phyloP scores from a whole-genome alignment of 2,888 invertebrate species.

The Nysson spinosus region DNA sequence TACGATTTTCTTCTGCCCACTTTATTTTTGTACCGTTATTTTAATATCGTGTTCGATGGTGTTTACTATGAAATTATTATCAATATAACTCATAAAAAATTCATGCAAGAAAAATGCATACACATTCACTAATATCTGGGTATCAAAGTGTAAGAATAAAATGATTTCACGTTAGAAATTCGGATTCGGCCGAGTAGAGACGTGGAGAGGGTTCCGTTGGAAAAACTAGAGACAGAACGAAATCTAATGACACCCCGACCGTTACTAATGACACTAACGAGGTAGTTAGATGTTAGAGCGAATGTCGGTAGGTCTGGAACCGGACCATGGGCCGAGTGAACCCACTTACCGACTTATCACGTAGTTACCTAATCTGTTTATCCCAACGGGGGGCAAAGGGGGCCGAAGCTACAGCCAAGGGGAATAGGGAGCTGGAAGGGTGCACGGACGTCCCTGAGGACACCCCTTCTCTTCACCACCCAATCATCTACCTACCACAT shows the following conservation, averaged over 20 bases:
- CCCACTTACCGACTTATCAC: conserved; percentile 78
- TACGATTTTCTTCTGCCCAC: no score
- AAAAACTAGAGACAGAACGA: conserved; percentile 73
- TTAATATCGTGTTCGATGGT: no score
- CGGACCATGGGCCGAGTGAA: conserved; percentile 73
- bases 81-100: no score
- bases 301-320: conserved; percentile 69
- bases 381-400: conserved; percentile 69
- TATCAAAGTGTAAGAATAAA: background rate
- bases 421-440: conserved; percentile 66
- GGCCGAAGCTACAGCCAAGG: conserved; percentile 47
- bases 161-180: background rate
- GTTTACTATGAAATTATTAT: no score
- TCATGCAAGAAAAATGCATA: no score
- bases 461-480: conserved; percentile 52
- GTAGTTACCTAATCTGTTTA: conserved; percentile 78
- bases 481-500: conserved; percentile 60
- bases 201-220: conserved; percentile 28
- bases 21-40: no score
- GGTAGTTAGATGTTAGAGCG: conserved; percentile 76
- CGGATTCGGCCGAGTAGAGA: background rate
- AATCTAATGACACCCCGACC: conserved; percentile 77
- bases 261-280: conserved; percentile 77
- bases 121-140: no score
- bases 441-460: conserved; percentile 71